These are phyloP conservation scores for Bombus huntii DNA, from an alignment of 1,140 invertebrate species.

Conservation along the genomic window DNA sequence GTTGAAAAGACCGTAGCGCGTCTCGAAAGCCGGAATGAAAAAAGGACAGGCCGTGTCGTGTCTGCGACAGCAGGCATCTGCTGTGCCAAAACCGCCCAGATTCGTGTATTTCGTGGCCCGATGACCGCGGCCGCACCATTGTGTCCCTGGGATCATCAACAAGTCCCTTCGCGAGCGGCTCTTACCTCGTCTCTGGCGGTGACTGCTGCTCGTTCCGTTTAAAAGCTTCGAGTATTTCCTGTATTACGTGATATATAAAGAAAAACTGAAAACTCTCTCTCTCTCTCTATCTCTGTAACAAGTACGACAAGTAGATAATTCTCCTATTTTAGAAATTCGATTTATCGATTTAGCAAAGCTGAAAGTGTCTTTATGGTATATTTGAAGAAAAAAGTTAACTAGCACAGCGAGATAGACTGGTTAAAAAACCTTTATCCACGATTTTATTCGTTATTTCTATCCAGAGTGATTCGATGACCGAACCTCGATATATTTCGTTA, in stretches of 20 bases:
- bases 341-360: too few relatives aligned
- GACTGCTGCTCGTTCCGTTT: slow-evolving; percentile 28
- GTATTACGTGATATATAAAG: neutral
- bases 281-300: too few relatives aligned
- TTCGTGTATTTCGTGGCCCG: slow-evolving; percentile 89
- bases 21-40: slow-evolving; percentile 90
- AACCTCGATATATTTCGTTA: neutral
- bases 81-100: slow-evolving; percentile 89
- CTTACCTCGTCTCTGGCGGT: slow-evolving; percentile 47
- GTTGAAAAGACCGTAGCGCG: slow-evolving; percentile 92
- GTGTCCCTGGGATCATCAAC: slow-evolving; percentile 90
- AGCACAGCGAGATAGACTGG: too few relatives aligned
- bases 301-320: too few relatives aligned
- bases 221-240: slow-evolving; percentile 49
- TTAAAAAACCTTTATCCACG: neutral
- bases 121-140: slow-evolving; percentile 94
- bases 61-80: slow-evolving; percentile 92
- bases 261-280: neutral
- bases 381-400: too few relatives aligned
- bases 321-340: too few relatives aligned
- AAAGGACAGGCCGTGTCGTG: slow-evolving; percentile 92
- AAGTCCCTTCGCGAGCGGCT: slow-evolving; percentile 84
- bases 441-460: neutral
- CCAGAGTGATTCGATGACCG: neutral
- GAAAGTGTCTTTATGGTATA: too few relatives aligned